phyloP scores from a whole-genome alignment of 64 coral and sea anemone genomes.

The Stichodactyla helianthus region DNA sequence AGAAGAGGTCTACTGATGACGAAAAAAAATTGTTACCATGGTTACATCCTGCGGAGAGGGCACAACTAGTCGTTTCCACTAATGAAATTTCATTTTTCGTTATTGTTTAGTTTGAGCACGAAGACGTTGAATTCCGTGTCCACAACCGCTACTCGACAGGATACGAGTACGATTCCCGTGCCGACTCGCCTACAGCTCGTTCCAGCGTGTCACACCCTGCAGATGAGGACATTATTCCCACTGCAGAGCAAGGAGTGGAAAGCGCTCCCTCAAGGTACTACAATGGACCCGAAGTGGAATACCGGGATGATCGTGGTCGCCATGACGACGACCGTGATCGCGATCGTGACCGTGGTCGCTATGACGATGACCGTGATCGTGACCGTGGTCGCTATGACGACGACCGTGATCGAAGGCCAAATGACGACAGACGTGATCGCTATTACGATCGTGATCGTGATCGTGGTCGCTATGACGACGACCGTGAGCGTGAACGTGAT shows the following conservation, averaged over 20 bases:
- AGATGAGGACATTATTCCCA: conserved; percentile 58
- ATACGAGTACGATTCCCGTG: conserved; percentile 66
- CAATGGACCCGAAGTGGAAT: conserved; percentile 55
- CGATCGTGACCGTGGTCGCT: conserved; percentile 13
- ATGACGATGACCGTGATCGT: conserved; percentile 33
- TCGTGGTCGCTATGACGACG: conserved; percentile 34
- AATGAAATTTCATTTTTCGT: not conserved
- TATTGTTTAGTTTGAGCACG: conserved; percentile 64
- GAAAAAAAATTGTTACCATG: no score
- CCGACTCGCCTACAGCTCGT: conserved; percentile 80
- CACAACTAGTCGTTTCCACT: no score
- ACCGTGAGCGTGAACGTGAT: conserved; percentile 37
- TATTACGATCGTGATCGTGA: conserved; percentile 38
- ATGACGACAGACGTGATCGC: conserved; percentile 33
- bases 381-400: conserved; percentile 35
- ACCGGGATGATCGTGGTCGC: conserved; percentile 23
- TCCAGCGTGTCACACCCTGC: conserved; percentile 70
- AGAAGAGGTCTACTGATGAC: no score
- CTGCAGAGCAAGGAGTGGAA: not conserved
- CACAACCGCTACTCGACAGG: conserved; percentile 63
- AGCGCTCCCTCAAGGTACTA: conserved; percentile 38
- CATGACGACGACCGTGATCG: conserved; percentile 33
- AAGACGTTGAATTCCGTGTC: conserved; percentile 76
- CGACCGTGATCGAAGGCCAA: conserved; percentile 27
- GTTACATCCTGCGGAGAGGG: no score